Evolutionary conservation across 1,140 invertebrate genomes (phyloP), one percentile per base, ranked within the genome.

Genomic region (Hesperophylax magnus): DNA sequence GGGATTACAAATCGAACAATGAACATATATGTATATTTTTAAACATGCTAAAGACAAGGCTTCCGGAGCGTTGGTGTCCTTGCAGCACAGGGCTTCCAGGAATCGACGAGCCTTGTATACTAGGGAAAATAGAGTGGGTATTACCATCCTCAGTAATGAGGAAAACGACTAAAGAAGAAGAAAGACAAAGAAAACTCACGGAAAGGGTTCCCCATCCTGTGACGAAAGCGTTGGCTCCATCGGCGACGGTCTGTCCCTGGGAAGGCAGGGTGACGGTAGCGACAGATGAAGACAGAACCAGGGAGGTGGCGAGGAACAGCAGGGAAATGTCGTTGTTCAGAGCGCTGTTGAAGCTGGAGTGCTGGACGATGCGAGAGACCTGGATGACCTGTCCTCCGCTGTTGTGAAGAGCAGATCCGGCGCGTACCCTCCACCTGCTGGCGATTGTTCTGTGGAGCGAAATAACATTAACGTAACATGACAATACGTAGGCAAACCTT

Each of bases 161-260:
- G 1, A 56, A 56, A 56, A 56, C 4, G n/a, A 9, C 53, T 15
- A 11, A 20, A 4, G 56, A 22, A 22, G 11, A 24, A 61, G 2
- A 27, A 24, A 24, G 1, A 22, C 24, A 27, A 67, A 39, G 4
- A 5, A n/a, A 39, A 67, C 82, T 78, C 69, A 83, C 82, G 5
- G 71, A 18, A 39, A 77, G 67, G 22, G 86, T 85, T 27, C 88
- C 88, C 89, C 90, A 91, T 27, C 90, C 90, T 17, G 87, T 87
- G 31, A 90, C 84, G 0, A 86, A 85, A 15, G 86, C 84, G 0
- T 85, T 61, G 0, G 82, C 61, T 17, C 86, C 87, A 7, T 77
- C 77, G 6, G 80, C 54, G 2, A 87, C 84, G 9, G 82, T 82
- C 52, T 85, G 82, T 17, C 83, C 72, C 2, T 81, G 82, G 27